These are phyloP conservation scores for Chelonus insularis DNA, from an alignment of 1,140 invertebrate species.

Conservation along the genomic window DNA sequence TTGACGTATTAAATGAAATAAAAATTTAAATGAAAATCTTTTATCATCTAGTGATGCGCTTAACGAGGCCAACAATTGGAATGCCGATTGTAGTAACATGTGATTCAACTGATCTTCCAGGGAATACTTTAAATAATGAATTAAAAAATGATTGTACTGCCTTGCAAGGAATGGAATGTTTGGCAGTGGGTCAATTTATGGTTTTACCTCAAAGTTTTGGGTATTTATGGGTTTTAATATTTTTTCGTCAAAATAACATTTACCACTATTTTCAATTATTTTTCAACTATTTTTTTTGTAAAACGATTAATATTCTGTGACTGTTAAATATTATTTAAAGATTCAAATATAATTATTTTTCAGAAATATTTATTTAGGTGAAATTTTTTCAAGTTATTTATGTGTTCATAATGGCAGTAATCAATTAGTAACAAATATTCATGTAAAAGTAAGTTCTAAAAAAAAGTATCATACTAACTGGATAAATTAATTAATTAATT, in stretches of 20 bases:
- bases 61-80: slow-evolving; percentile 84
- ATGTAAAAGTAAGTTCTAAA: slow-evolving; percentile 74
- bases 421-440: slow-evolving; percentile 78
- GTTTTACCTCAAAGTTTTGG: slow-evolving; percentile 94
- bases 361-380: slow-evolving; percentile 85
- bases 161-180: slow-evolving; percentile 77
- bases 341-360: slow-evolving; percentile 37
- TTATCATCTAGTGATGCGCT: slow-evolving; percentile 84
- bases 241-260: no score
- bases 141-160: slow-evolving; percentile 77
- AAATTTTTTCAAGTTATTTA: slow-evolving; percentile 97
- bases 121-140: slow-evolving; percentile 75
- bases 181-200: slow-evolving; percentile 85
- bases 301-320: no score
- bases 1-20: no score
- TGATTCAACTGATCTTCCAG: slow-evolving; percentile 82
- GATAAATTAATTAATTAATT: no score
- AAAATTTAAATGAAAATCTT: slow-evolving; percentile 22
- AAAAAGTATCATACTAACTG: no score
- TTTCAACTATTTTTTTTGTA: no score
- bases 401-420: slow-evolving; percentile 95
- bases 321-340: no score
- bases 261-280: no score
- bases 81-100: slow-evolving; percentile 77
- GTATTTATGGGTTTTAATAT: no score